Base-by-base conservation (phyloP, 2,888 invertebrate genomes). In the Macropis europaea region DNA sequence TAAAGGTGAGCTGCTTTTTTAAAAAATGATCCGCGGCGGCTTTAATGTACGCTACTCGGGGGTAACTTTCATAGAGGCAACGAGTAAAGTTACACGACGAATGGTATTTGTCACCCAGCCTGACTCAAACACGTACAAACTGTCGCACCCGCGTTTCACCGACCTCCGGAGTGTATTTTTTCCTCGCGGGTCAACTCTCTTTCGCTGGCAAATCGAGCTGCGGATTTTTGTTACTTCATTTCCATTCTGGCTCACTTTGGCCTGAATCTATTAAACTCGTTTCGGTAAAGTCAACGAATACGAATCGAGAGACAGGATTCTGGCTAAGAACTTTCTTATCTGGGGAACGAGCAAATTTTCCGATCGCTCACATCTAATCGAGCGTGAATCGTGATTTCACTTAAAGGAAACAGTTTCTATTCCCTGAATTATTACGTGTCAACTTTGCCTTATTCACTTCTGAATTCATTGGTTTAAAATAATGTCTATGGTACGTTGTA, bases 71-170 rank as follows among this genome's bases (percentile, higher is more conserved):
- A 26, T 6, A 26, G 9, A 26, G 32, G 4, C n/a, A 7, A 11
- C 6, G 42, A 19, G 34, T 36, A 34, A 56, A 59, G 64, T 50
- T 50, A 59, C 50, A 34, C 15, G 59, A 64, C 64, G 60, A 57
- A 64, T 50, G 32, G 59, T 42, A 64, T 64, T 64, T 64, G 64
- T 50, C 42, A 59, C 48, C 28, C n/a, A 1, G 42, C 19, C 26
- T n/a, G 52, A 52, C 43, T 60, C 47, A 47, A 53, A 48, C 48
- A 54, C 40, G 54, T 60, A 42, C 28, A 7, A 54, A 42, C 19
- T 22, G 11, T 47, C 54, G n/a, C 48, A n/a, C 53, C 53, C 40
- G 47, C 28, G 30, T 48, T 40, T 40, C 38, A 13, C 4, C 26
- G 43, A 53, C 36, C 36, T 24, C 32, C 13, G n/a, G n/a, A 54